Evolutionary conservation across 2,888 invertebrate species (phyloP).

Genomic region (Chrysolina americana): DNA sequence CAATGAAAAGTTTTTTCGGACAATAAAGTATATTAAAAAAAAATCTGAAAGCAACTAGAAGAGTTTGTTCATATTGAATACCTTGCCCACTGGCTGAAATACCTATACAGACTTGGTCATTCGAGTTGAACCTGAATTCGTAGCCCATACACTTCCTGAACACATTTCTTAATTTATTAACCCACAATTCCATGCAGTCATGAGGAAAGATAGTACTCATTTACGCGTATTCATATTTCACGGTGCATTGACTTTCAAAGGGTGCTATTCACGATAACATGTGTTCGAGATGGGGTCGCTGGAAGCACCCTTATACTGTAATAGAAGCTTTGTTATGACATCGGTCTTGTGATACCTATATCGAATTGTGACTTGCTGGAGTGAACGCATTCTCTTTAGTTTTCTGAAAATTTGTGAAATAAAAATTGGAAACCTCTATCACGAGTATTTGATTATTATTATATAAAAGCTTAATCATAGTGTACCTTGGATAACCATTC

Average conservation of each 20-base stretch:
- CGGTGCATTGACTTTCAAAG: slow-evolving; percentile 53
- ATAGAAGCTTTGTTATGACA: slow-evolving; percentile 13
- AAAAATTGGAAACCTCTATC: no score
- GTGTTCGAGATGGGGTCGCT: slow-evolving; percentile 43
- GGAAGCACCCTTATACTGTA: background rate
- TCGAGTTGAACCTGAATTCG: background rate
- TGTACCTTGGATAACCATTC: no score
- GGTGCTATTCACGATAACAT: slow-evolving; percentile 52
- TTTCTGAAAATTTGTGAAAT: background rate
- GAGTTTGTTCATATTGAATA: no score
- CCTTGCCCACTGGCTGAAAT: no score
- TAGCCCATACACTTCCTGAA: background rate
- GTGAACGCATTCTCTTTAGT: background rate
- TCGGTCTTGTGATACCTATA: background rate
- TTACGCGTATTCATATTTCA: slow-evolving; percentile 56
- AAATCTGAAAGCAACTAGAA: no score
- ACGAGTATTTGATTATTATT: no score
- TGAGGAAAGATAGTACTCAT: slow-evolving; percentile 39
- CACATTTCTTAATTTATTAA: slow-evolving; percentile 29
- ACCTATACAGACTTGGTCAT: no score
- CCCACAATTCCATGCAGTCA: slow-evolving; percentile 19
- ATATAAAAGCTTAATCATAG: no score
- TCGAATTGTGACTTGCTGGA: background rate
- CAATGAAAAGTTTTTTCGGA: no score
- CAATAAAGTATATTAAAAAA: no score